Conservation (phyloP, 2,113 vertebrate species). For the Syrrhaptes paradoxus region DNA sequence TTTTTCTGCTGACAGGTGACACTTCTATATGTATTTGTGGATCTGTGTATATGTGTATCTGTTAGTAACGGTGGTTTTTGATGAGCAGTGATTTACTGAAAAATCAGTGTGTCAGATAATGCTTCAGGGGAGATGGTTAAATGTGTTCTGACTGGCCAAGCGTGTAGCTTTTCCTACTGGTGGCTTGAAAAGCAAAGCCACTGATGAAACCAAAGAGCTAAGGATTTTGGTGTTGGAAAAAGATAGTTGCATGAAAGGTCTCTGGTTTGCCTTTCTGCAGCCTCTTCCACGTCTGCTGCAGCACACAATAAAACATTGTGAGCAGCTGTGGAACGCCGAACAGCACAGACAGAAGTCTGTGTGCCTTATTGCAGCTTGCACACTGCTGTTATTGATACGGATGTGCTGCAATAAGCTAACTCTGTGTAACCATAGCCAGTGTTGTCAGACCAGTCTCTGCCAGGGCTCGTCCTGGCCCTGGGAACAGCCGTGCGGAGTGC, state of each 20-base stretch:
- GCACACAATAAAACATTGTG: neutral
- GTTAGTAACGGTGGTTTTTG: neutral
- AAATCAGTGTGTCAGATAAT: neutral
- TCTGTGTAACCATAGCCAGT: neutral
- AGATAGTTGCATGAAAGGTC: neutral
- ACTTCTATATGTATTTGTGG: neutral
- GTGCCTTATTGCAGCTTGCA: neutral
- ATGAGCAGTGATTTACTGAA: neutral
- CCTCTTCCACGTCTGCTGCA: neutral
- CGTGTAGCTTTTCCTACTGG: neutral
- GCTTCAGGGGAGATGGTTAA: neutral
- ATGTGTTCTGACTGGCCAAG: neutral
- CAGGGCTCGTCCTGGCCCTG: neutral
- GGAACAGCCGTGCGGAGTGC: neutral
- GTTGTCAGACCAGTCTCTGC: fast-evolving
- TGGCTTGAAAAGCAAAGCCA: neutral
- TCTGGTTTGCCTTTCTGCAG: neutral
- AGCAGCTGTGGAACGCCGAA: fast-evolving
- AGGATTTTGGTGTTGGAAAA: neutral
- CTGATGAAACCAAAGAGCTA: neutral
- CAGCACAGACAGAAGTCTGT: neutral
- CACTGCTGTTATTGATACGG: fast-evolving
- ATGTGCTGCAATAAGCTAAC: neutral
- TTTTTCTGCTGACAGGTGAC: neutral
- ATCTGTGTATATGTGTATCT: neutral